These are phyloP conservation scores for Mylabris phalerata DNA, from an alignment of 1,140 invertebrate genomes.

Conservation along the genomic window DNA sequence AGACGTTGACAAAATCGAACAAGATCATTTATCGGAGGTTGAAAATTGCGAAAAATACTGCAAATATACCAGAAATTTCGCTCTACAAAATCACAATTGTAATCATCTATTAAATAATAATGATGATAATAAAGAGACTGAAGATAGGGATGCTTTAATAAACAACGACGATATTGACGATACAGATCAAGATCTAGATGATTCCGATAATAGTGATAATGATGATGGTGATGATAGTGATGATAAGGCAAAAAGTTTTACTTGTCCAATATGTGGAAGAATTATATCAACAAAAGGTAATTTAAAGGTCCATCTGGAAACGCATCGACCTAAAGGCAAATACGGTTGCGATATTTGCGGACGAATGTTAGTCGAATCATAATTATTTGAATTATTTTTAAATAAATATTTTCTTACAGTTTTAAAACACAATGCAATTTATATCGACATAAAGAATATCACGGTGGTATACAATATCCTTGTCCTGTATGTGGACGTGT, in stretches of 20 bases:
- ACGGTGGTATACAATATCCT: constrained; percentile 55
- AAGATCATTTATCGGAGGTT: background rate
- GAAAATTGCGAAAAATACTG: too few species aligned
- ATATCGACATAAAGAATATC: constrained; percentile 58
- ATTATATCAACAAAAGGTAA: constrained; percentile 56
- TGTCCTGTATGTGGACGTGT: constrained; percentile 62
- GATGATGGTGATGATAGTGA: background rate
- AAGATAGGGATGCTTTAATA: constrained; percentile 10
- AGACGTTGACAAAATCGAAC: background rate
- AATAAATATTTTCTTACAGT: constrained; percentile 42
- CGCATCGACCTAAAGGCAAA: constrained; percentile 55
- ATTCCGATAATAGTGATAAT: background rate
- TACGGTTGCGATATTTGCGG: constrained; percentile 62
- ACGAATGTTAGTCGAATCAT: constrained; percentile 52
- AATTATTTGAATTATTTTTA: background rate
- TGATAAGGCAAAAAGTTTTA: background rate
- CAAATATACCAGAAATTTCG: constrained; percentile 40
- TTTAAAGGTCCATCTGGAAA: constrained; percentile 59
- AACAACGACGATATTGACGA: constrained; percentile 11
- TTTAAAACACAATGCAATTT: constrained; percentile 64
- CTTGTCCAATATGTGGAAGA: constrained; percentile 56
- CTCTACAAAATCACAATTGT: constrained; percentile 52
- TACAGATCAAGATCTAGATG: constrained; percentile 1
- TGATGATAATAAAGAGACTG: constrained; percentile 12
- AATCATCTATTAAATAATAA: constrained; percentile 41